Base-by-base conservation (phyloP, 2,888 invertebrate species). In the Tenthredo notha region DNA sequence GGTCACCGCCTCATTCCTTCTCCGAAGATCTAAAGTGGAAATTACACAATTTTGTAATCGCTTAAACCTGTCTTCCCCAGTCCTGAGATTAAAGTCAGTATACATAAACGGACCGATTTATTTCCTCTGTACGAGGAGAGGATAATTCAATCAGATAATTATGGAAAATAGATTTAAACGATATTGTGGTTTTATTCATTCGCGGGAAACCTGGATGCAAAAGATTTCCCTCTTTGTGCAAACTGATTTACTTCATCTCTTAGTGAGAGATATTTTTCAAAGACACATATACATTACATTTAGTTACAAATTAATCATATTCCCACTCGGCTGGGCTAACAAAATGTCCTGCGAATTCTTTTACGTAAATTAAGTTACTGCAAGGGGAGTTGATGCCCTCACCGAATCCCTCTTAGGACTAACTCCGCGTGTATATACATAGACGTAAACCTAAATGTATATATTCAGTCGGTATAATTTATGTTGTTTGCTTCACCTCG, bases 401-500 rank as follows among this genome's bases (percentile, higher is more conserved):
- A 80, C 61, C 10, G n/a, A n/a, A n/a, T n/a, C 37, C 12, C 61
- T 80, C 61, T 61, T 21, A 80, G n/a, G n/a, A 58, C 58, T 9
- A 50, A 21, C 58, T 40, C 9, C 18, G 40, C 40, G n/a, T 61
- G n/a, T 47, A 29, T 78, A 61, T 37, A 58, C n/a, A 58, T 21
- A 58, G 78, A 58, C 37, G 37, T 61, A 21, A 43, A 61, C 80
- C 80, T 80, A 80, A 40, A 80, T 80, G 61, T 80, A 61, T 61
- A 58, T 29, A 80, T 61, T 80, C 37, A 61, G 80, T 80, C 74
- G 75, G 75, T 84, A 84, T 61, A 74, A 84, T 74, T 72, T 84
- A 72, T 83, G 67, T 78, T 86, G 78, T 80, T 84, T 77, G 78
- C 84, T 84, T 58, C 72, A 75, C 70, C 85, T 85, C 83, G 84